Evolutionary conservation across 2,797 vertebrate species (phyloP).

Genomic region (Micropoecilia bifurca): DNA sequence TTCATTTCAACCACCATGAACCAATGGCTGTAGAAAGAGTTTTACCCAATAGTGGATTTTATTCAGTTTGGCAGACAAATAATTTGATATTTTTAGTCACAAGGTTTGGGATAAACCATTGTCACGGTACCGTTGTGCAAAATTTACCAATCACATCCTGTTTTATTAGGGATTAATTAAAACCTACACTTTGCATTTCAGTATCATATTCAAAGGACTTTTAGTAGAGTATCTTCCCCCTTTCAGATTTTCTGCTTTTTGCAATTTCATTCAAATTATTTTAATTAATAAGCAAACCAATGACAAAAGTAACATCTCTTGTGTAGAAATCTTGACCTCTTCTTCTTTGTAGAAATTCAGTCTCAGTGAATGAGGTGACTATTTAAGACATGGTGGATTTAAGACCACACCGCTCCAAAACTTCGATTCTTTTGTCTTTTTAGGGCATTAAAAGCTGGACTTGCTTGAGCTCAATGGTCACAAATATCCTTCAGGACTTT

Average conservation of each 20-base stretch:
- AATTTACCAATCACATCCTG: background rate
- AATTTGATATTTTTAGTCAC: background rate
- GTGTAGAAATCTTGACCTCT: background rate
- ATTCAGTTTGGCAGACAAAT: background rate
- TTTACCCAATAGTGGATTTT: background rate
- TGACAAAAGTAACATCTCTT: background rate
- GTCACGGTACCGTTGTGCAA: background rate
- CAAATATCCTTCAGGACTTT: background rate
- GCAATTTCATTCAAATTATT: background rate
- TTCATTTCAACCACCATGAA: conserved; percentile 31
- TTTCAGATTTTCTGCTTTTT: background rate
- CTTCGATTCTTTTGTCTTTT: background rate
- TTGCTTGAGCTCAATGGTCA: background rate
- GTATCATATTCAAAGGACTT: background rate
- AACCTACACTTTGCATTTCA: background rate
- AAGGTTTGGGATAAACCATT: background rate
- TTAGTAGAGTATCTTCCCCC: background rate
- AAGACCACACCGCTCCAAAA: background rate
- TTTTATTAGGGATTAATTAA: background rate
- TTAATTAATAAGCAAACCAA: background rate
- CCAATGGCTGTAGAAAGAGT: conserved; percentile 5
- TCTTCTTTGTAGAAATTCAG: background rate
- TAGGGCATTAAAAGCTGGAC: background rate
- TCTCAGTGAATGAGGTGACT: background rate
- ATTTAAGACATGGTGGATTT: background rate